Evolutionary conservation across 1,140 invertebrate species (phyloP).

Genomic region (Drosophila pseudoobscura): DNA sequence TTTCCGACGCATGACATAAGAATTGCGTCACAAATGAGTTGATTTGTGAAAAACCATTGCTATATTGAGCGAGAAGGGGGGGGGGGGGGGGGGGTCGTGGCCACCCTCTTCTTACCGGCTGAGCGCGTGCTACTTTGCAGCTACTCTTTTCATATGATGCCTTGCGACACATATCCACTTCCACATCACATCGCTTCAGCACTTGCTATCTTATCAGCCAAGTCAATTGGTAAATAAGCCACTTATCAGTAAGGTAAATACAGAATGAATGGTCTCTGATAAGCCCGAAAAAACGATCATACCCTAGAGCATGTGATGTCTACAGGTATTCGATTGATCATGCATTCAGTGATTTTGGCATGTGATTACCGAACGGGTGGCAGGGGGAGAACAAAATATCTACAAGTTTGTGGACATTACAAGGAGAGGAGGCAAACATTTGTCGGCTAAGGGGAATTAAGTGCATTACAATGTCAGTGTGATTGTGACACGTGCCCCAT

Average conservation of each 20-base stretch:
- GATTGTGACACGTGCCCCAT: conserved; percentile 4
- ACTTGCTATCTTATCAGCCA: conserved; percentile 61
- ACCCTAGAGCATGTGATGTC: conserved; percentile 61
- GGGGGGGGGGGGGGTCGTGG: background rate
- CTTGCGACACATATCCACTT: conserved; percentile 10
- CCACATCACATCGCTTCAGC: conserved; percentile 1
- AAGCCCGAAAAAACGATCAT: conserved; percentile 43
- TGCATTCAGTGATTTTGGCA: conserved; percentile 45
- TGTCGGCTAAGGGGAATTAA: conserved; percentile 37
- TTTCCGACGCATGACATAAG: conserved; percentile 59
- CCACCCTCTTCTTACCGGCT: conserved; percentile 5
- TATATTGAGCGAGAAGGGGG: background rate
- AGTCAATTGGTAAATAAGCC: conserved; percentile 76
- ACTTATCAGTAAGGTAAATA: conserved; percentile 60
- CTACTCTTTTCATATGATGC: conserved; percentile 29
- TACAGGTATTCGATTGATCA: conserved; percentile 55
- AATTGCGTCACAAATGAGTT: conserved; percentile 60
- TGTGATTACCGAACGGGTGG: conserved; percentile 55
- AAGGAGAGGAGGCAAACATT: conserved; percentile 12
- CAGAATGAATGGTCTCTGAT: conserved; percentile 53
- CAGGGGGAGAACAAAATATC: conserved; percentile 6
- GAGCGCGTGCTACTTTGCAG: conserved; percentile 53
- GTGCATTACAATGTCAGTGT: conserved; percentile 13
- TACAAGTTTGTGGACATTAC: background rate
- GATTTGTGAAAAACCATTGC: conserved; percentile 21